phyloP scores from a whole-genome alignment of 2,113 vertebrate species.

The Rhipidura dahli region DNA sequence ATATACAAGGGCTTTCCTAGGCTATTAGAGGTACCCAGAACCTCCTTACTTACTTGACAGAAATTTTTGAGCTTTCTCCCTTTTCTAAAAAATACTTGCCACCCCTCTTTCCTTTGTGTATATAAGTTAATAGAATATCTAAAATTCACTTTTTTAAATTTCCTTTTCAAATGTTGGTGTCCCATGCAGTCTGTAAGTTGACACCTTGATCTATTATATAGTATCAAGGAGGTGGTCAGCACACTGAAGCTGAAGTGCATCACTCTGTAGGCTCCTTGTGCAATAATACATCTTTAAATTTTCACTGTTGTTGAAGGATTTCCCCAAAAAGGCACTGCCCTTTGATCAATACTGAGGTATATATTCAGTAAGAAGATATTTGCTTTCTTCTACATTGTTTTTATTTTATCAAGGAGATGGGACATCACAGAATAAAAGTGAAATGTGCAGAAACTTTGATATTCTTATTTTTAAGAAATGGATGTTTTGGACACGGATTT shows the following conservation, averaged over 20 bases:
- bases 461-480: conserved; percentile 24
- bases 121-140: conserved; percentile 23
- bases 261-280: conserved; percentile 1
- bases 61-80: conserved; percentile 30
- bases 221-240: neutral
- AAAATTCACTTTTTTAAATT: neutral
- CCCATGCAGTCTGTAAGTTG: neutral
- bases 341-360: conserved; percentile 13
- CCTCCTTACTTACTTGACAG: conserved; percentile 39
- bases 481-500: neutral
- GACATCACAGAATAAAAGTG: conserved; percentile 38
- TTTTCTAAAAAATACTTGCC: conserved; percentile 27
- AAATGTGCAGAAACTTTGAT: conserved; percentile 35
- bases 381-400: conserved; percentile 43
- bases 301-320: conserved; percentile 7
- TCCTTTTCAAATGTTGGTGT: conserved; percentile 3
- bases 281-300: neutral
- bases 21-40: conserved; percentile 59
- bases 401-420: conserved; percentile 40
- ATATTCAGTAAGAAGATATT: conserved; percentile 13
- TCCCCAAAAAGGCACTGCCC: neutral
- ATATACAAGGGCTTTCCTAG: conserved; percentile 71
- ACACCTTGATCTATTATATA: conserved; percentile 30
- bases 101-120: conserved; percentile 26
- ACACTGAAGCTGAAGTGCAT: conserved; percentile 21